A percentile compares a stretch with the other conserved stretches of the same genome.
phyloP scores from a whole-genome alignment of 2,888 invertebrate genomes.

The Agrotis exclamationis region DNA sequence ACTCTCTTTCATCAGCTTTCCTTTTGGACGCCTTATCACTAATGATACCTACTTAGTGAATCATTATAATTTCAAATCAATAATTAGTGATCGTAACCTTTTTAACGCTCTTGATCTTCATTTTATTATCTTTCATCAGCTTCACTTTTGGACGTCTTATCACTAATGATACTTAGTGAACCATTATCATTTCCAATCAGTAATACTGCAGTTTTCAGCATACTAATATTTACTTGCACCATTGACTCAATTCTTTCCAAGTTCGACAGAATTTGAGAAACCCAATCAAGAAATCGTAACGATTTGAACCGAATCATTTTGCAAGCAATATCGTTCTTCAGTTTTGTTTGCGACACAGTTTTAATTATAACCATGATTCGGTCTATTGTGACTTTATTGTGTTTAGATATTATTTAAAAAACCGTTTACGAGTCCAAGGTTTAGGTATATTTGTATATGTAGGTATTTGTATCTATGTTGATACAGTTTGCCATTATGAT shows the following conservation, averaged over 20 bases:
- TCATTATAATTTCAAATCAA: not conserved
- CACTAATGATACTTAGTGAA: not conserved
- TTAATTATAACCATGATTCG: slow-evolving; percentile 58
- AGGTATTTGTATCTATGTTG: slow-evolving; percentile 25
- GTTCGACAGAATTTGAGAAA: slow-evolving; percentile 40
- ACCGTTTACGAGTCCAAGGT: slow-evolving; percentile 48
- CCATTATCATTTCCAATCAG: not conserved
- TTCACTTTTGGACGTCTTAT: not conserved
- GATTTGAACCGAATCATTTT: slow-evolving; percentile 36
- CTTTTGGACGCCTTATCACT: not conserved
- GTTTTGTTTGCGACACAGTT: slow-evolving; percentile 58
- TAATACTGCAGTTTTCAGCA: not conserved
- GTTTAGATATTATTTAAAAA: slow-evolving; percentile 43
- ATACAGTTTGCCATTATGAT: slow-evolving; percentile 17
- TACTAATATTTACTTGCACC: not conserved
- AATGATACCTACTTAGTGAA: no score
- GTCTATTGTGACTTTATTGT: slow-evolving; percentile 47
- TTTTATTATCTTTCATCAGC: not conserved
- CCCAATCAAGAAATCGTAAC: slow-evolving; percentile 51
- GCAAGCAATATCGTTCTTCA: slow-evolving; percentile 40
- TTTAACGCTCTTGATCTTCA: not conserved
- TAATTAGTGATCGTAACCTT: not conserved
- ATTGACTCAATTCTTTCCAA: slow-evolving; percentile 5
- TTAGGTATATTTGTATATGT: no score
- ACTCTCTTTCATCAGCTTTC: not conserved